A percentile compares a stretch with the other conserved stretches of the same genome.
phyloP scores from a whole-genome alignment of 92 coral and sea anemone species.

The Epizoanthus scotinus region DNA sequence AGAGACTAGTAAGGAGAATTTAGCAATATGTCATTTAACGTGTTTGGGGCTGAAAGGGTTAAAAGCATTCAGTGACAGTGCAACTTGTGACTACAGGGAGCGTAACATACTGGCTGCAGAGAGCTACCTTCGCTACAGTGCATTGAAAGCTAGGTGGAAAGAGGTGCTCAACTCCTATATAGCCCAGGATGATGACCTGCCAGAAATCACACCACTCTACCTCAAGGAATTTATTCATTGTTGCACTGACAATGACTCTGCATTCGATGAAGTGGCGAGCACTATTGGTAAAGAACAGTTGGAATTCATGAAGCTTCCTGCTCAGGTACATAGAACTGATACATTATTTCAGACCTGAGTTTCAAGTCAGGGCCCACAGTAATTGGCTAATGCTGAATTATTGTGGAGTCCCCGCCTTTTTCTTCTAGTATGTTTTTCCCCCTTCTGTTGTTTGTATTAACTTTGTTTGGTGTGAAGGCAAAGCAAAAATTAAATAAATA shows the following conservation, averaged over 20 bases:
- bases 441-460: too few species aligned
- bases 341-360: too few species aligned
- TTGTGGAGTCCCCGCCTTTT: too few species aligned
- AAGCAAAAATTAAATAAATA: too few species aligned
- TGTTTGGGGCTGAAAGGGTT: too few species aligned
- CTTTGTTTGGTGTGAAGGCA: too few species aligned
- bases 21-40: too few species aligned
- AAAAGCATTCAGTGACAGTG: too few species aligned
- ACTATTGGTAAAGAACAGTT: conserved; percentile 66
- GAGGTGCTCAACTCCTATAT: conserved; percentile 56
- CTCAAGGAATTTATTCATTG: conserved; percentile 62
- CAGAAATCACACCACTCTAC: conserved; percentile 62
- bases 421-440: too few species aligned
- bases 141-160: conserved; percentile 87
- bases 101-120: conserved; percentile 81
- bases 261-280: conserved; percentile 35
- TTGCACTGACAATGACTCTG: conserved; percentile 8
- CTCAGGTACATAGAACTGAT: conserved; percentile 78
- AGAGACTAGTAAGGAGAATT: too few species aligned
- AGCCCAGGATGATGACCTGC: conserved; percentile 32
- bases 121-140: conserved; percentile 78
- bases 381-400: too few species aligned
- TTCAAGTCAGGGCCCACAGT: too few species aligned
- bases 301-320: conserved; percentile 78
- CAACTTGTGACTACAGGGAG: conserved; percentile 70